phyloP scores from a whole-genome alignment of 2,113 vertebrate genomes.

The Lagopus muta region DNA sequence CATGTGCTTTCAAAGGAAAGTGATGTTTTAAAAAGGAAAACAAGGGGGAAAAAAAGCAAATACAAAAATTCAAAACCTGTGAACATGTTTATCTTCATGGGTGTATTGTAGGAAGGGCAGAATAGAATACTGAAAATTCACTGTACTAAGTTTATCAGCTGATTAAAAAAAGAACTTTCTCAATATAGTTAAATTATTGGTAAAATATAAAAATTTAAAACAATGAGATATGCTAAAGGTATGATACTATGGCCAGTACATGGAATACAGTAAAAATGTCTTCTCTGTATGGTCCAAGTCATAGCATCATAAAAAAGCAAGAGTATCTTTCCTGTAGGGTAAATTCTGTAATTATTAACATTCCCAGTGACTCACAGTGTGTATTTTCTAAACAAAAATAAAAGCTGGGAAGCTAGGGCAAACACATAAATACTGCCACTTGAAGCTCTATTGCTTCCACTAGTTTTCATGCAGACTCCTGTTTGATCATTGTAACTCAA shows the following conservation, averaged over 20 bases:
- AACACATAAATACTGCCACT: background rate
- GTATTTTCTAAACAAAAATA: background rate
- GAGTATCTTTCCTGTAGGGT: background rate
- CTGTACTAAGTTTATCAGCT: background rate
- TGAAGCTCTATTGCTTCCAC: background rate
- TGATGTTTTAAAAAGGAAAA: background rate
- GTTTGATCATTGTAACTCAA: background rate
- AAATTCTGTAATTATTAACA: background rate
- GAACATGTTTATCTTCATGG: background rate
- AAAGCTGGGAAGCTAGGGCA: background rate
- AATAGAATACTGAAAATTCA: background rate
- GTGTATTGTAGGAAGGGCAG: background rate
- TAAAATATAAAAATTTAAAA: background rate
- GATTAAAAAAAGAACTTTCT: background rate
- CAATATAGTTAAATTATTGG: background rate
- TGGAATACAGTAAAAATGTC: background rate
- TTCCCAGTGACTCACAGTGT: background rate
- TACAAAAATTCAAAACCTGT: background rate
- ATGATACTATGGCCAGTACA: background rate
- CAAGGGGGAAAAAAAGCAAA: background rate
- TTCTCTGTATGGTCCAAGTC: background rate
- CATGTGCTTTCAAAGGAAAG: background rate
- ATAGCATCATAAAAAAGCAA: background rate
- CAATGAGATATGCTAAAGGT: background rate
- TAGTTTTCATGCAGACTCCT: background rate